Conservation (phyloP, 2,888 invertebrate genomes). For the Vesta saturnalis region DNA sequence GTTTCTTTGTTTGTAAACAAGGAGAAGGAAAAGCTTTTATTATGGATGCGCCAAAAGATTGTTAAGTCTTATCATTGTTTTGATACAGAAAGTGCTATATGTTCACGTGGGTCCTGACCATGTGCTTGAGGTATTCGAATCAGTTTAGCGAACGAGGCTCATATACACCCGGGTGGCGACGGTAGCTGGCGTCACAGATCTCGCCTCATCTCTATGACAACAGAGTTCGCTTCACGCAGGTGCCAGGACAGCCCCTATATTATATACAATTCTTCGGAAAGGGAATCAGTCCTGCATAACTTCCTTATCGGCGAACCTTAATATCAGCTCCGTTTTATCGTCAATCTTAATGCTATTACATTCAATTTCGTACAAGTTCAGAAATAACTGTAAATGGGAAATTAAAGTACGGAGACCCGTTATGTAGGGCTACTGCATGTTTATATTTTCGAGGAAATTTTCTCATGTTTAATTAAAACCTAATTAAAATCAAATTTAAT, state of each 20-base stretch:
- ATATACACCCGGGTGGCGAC: constrained; percentile 39
- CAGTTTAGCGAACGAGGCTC: constrained; percentile 23
- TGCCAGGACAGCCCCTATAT: constrained; percentile 53
- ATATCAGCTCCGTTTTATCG: constrained; percentile 39
- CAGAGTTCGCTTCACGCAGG: constrained; percentile 54
- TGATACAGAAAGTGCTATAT: neutral
- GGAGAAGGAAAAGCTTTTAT: neutral
- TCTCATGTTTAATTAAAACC: constrained; percentile 41
- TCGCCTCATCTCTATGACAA: constrained; percentile 55
- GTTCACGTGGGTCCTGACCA: constrained; percentile 18
- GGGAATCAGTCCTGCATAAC: constrained; percentile 50
- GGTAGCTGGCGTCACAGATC: constrained; percentile 52
- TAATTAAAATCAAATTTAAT: constrained; percentile 37
- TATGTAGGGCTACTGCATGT: constrained; percentile 8
- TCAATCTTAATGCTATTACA: constrained; percentile 38
- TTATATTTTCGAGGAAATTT: constrained; percentile 26
- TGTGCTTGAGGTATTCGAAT: constrained; percentile 24
- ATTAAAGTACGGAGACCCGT: constrained; percentile 9
- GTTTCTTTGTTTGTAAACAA: constrained; percentile 10
- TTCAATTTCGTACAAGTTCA: constrained; percentile 21
- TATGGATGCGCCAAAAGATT: neutral
- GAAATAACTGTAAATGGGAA: constrained; percentile 8
- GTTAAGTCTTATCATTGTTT: neutral
- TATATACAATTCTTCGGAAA: constrained; percentile 48
- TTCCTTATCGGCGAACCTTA: constrained; percentile 38